Percentiles rank a stretch among this genome's conserved stretches.
Conservation (phyloP, 1,140 invertebrate species). For the Carposina sasakii region DNA sequence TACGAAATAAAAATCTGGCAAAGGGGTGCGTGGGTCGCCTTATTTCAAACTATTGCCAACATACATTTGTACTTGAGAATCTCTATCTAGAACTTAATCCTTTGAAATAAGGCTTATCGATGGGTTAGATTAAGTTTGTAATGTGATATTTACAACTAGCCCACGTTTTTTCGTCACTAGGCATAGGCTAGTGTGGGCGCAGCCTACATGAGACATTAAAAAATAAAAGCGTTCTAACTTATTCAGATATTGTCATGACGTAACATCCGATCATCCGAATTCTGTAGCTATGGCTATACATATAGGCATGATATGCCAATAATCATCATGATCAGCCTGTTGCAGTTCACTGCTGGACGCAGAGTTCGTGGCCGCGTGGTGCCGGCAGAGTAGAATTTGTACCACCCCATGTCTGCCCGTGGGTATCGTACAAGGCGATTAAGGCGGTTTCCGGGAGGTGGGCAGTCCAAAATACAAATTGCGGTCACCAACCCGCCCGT, state of each 20-base stretch:
- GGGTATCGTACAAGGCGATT: too few relatives aligned
- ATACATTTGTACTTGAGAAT: too few relatives aligned
- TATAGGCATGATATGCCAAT: too few relatives aligned
- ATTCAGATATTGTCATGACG: slow-evolving; percentile 35
- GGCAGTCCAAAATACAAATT: too few relatives aligned
- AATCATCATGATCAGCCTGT: too few relatives aligned
- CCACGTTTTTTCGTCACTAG: slow-evolving; percentile 46
- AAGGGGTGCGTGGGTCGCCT: slow-evolving; percentile 38
- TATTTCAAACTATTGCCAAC: slow-evolving; percentile 25
- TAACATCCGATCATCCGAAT: slow-evolving; percentile 33
- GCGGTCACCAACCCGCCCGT: too few relatives aligned
- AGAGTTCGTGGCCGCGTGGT: too few relatives aligned
- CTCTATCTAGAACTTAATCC: slow-evolving; percentile 16
- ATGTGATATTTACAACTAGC: slow-evolving; percentile 38
- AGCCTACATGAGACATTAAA: slow-evolving; percentile 42
- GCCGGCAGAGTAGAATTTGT: too few relatives aligned
- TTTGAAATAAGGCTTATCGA: slow-evolving; percentile 13
- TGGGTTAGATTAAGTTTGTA: slow-evolving; percentile 4
- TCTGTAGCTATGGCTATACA: too few relatives aligned
- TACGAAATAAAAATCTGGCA: slow-evolving; percentile 39
- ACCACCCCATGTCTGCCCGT: too few relatives aligned
- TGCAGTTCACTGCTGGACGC: too few relatives aligned
- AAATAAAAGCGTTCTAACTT: slow-evolving; percentile 38
- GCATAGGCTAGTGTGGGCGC: slow-evolving; percentile 40
- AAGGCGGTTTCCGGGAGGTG: too few relatives aligned